Percentiles rank a stretch among this genome's conserved stretches.
Conservation (phyloP, 2,888 invertebrate genomes). For the Pyrrhia umbra region DNA sequence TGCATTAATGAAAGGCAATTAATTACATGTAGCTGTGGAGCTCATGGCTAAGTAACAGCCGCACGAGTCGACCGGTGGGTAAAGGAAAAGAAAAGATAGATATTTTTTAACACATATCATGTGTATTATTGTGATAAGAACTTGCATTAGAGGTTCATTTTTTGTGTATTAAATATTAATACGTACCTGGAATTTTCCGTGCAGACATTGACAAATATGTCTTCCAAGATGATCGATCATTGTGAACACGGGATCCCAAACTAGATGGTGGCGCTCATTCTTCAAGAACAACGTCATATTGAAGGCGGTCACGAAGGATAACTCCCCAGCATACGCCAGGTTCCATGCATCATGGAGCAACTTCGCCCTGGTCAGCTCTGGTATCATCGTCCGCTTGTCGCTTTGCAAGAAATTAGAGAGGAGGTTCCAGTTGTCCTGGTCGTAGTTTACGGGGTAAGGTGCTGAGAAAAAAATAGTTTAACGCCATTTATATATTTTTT, state of each 20-base stretch:
- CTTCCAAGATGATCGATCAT: conserved; percentile 95
- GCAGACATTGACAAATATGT: conserved; percentile 91
- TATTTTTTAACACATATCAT: no score
- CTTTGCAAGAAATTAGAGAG: conserved; percentile 92
- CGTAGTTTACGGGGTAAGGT: conserved; percentile 96
- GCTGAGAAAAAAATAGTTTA: conserved; percentile 82
- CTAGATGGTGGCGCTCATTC: conserved; percentile 93
- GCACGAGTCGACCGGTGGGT: no score
- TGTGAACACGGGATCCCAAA: conserved; percentile 96
- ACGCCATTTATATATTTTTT: not conserved
- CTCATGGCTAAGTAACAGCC: no score
- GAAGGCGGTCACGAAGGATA: conserved; percentile 93
- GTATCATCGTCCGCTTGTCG: conserved; percentile 89
- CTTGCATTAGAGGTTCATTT: no score
- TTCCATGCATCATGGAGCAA: conserved; percentile 95
- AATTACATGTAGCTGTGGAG: no score
- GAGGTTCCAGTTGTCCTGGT: conserved; percentile 93
- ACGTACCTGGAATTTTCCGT: conserved; percentile 93
- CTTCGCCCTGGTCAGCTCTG: conserved; percentile 93
- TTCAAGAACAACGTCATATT: conserved; percentile 95
- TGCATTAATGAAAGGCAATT: no score
- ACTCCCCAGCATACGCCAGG: conserved; percentile 94
- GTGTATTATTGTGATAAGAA: no score
- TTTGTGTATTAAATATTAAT: no score
- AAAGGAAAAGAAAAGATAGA: no score